A percentile compares a stretch with the other conserved stretches of the same genome.
Conservation (phyloP, 2,888 invertebrate genomes). For the Synergus umbraculus region DNA sequence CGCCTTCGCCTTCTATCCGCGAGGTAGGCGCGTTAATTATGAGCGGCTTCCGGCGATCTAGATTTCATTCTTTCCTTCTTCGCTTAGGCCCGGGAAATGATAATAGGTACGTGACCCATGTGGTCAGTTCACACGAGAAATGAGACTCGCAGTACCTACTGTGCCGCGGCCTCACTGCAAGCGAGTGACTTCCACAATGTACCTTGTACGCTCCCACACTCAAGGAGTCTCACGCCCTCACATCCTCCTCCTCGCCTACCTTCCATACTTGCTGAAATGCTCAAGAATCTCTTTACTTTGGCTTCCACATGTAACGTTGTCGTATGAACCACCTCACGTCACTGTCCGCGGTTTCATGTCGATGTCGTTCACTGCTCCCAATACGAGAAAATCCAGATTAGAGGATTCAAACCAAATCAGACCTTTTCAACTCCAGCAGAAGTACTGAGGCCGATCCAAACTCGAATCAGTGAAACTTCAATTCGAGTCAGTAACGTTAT, state of each 20-base stretch:
- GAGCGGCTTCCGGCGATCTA: constrained; percentile 77
- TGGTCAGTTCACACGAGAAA: constrained; percentile 78
- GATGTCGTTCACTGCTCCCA: constrained; percentile 41
- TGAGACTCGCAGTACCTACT: constrained; percentile 66
- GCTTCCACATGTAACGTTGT: constrained; percentile 27
- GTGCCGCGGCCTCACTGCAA: constrained; percentile 47
- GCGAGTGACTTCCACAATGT: constrained; percentile 70
- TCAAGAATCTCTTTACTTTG: constrained; percentile 16
- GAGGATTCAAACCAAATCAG: neutral
- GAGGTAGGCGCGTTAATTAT: constrained; percentile 74
- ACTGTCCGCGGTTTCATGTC: constrained; percentile 36
- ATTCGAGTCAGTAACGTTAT: too few species aligned
- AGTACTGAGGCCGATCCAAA: neutral
- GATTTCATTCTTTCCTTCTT: constrained; percentile 76
- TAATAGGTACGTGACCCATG: constrained; percentile 78
- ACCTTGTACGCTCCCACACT: constrained; percentile 77
- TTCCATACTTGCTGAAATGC: constrained; percentile 44
- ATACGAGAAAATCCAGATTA: neutral
- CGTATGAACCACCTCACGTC: constrained; percentile 34
- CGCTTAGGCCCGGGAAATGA: constrained; percentile 74
- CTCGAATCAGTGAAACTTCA: too few species aligned
- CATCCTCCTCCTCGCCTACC: constrained; percentile 70
- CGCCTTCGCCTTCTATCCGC: constrained; percentile 59
- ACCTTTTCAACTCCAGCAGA: neutral
- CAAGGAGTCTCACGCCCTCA: constrained; percentile 77